Conservation (phyloP, 2,888 invertebrate species). For the Belgica antarctica region DNA sequence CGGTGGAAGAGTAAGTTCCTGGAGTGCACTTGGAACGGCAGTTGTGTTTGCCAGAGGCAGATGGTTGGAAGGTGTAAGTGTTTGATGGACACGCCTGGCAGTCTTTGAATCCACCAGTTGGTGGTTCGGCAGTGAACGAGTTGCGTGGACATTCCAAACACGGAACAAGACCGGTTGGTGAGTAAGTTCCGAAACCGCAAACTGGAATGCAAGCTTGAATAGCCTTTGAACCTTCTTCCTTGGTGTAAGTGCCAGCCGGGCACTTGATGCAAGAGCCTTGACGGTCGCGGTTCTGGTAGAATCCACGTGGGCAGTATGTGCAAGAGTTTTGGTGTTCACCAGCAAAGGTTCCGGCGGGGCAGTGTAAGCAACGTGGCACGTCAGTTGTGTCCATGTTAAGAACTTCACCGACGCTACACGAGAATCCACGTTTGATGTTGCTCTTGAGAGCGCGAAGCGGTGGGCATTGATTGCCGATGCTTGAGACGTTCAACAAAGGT, state of each 20-base stretch:
- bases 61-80: constrained; percentile 86
- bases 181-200: constrained; percentile 94
- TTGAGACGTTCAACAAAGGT: constrained; percentile 80
- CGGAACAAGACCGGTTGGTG: constrained; percentile 88
- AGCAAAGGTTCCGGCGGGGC: constrained; percentile 94
- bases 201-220: constrained; percentile 86
- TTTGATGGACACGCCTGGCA: constrained; percentile 90
- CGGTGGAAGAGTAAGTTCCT: constrained; percentile 89
- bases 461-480: constrained; percentile 90
- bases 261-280: constrained; percentile 89
- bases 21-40: constrained; percentile 86
- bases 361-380: constrained; percentile 90
- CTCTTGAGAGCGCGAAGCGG: constrained; percentile 84
- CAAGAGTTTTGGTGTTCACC: constrained; percentile 87
- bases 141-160: constrained; percentile 92
- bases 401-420: constrained; percentile 90
- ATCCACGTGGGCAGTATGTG: constrained; percentile 86
- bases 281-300: constrained; percentile 87
- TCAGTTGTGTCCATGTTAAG: constrained; percentile 89
- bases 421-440: constrained; percentile 82
- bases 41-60: constrained; percentile 77
- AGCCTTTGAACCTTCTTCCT: constrained; percentile 84
- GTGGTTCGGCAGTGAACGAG: constrained; percentile 84
- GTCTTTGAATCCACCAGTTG: constrained; percentile 86
- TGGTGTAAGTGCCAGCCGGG: constrained; percentile 89